phyloP scores from a whole-genome alignment of 2,113 vertebrate species.

The Anarhynchus alexandrinus region DNA sequence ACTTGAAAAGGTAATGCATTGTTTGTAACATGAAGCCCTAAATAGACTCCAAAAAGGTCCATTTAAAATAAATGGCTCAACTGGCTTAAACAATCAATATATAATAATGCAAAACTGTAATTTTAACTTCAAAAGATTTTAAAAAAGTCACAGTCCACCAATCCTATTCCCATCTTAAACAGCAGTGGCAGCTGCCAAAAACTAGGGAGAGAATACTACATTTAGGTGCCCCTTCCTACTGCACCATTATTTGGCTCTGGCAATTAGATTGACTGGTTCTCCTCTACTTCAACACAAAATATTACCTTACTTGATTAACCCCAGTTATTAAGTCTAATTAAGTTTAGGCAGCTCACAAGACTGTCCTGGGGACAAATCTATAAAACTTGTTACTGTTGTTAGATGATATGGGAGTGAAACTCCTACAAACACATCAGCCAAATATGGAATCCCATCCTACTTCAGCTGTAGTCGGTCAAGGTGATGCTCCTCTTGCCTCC shows the following conservation, averaged over 20 bases:
- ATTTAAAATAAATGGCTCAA: neutral
- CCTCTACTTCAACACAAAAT: neutral
- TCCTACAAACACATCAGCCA: neutral
- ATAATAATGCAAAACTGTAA: neutral
- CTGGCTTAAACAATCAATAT: neutral
- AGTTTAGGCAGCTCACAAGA: neutral
- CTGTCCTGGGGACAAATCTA: neutral
- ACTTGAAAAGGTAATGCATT: neutral
- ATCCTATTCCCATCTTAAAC: neutral
- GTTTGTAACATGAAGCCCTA: neutral
- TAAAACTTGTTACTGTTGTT: neutral
- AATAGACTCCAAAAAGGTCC: neutral
- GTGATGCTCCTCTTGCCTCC: neutral
- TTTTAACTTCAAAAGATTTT: neutral
- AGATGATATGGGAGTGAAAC: neutral
- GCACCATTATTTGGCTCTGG: neutral
- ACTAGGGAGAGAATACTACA: neutral
- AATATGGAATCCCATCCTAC: neutral
- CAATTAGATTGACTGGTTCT: neutral
- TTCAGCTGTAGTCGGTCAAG: accelerated
- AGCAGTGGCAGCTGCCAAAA: neutral
- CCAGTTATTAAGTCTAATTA: neutral
- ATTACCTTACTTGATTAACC: neutral
- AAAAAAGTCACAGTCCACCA: neutral
- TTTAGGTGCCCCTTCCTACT: neutral